phyloP scores from a whole-genome alignment of 92 coral and sea anemone genomes.

The Metridium senile region DNA sequence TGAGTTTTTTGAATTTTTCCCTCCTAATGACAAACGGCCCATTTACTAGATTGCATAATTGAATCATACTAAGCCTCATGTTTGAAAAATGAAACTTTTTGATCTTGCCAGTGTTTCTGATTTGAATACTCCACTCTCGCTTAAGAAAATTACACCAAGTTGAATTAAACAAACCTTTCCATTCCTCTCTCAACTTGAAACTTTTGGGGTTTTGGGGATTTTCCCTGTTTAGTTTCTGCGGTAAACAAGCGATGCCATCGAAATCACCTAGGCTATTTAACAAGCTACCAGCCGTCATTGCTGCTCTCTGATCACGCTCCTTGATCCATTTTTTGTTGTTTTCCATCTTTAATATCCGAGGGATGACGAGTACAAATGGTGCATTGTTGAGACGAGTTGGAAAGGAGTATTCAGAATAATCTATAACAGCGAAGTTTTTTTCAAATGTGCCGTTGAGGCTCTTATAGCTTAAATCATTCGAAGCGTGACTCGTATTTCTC shows the following conservation, averaged over 20 bases:
- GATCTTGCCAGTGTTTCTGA: slow-evolving; percentile 56
- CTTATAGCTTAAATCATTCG: no score
- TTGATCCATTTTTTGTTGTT: no score
- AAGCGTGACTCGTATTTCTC: no score
- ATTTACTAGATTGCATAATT: slow-evolving; percentile 42
- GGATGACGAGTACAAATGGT: not conserved
- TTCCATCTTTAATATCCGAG: not conserved
- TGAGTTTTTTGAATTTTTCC: slow-evolving; percentile 26
- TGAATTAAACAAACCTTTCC: slow-evolving; percentile 18
- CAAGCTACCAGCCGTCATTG: not conserved
- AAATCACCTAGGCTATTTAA: not conserved
- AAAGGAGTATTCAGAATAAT: no score
- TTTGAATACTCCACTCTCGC: slow-evolving; percentile 59
- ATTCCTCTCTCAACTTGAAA: not conserved
- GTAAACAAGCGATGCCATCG: not conserved
- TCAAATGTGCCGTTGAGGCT: no score
- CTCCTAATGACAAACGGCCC: slow-evolving; percentile 62
- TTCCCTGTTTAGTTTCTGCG: not conserved
- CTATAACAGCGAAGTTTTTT: no score
- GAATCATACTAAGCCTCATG: not conserved
- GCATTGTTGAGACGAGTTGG: no score
- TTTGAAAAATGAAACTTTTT: not conserved
- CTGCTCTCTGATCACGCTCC: not conserved
- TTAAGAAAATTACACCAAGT: slow-evolving; percentile 69
- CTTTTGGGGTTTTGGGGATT: not conserved